Base-by-base conservation (phyloP, 2,888 invertebrate species). In the Boloria selene region DNA sequence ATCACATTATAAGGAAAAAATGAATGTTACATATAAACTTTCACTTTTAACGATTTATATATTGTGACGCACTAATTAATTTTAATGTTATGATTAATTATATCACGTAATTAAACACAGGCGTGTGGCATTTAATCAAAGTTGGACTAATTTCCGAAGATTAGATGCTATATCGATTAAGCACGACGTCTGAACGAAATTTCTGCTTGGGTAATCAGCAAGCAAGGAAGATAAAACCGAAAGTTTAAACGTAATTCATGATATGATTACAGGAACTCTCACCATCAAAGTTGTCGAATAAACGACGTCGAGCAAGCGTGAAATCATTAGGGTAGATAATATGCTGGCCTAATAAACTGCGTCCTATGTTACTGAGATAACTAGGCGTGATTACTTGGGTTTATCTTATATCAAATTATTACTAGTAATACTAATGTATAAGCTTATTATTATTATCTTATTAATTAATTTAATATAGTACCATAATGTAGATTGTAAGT, bases 301-400 rank as follows among this genome's bases (percentile, higher is more conserved):
- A 77, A 75, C 77, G 77, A 68, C 71, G 74, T 73, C 80, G 80
- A 81, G 82, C 82, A 81, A 83, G 83, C 84, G 85, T 84, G 83
- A 88, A 88, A 87, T 87, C 85, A 85, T 88, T 84, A 86, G 81
- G 80, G 81, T 80, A 79, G 77, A 86, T 88, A 87, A 87, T 87
- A 84, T 76, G 80, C 80, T 84, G 75, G 78, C 78, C 81, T 88
- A 88, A 89, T 87, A 84, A 87, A 87, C 79, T 79, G 74, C 75
- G 76, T 77, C 77, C 74, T 71, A 67, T 38, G 31, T 65, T 31
- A 55, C 82, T 75, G 75, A 65, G 74, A 75, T 74, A 73, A 77
- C 75, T 78, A 76, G 75, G 77, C 49, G 17, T 59, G 49, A 50
- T 47, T 50, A 31, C 17, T 59, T 50, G 17, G 17, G 49, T 49